These are phyloP conservation scores for Eupithecia insigniata DNA, from an alignment of 2,888 invertebrate species.

Conservation along the genomic window DNA sequence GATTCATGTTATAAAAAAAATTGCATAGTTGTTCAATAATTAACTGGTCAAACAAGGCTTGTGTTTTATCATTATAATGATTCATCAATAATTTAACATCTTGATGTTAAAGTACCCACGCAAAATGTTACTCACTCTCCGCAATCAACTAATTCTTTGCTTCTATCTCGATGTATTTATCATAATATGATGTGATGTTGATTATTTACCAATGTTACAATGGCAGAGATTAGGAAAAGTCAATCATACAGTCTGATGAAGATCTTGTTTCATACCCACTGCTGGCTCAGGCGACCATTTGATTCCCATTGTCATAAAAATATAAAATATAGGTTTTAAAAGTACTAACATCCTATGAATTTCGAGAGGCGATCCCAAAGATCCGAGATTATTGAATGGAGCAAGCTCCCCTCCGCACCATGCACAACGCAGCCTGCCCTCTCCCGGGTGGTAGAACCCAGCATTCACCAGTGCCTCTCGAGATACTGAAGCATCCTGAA, in stretches of 20 bases:
- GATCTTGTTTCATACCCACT: not conserved
- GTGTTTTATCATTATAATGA: too few species aligned
- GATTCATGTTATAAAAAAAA: too few species aligned
- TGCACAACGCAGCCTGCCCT: constrained; percentile 89
- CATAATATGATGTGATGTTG: too few species aligned
- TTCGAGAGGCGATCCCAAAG: constrained; percentile 85
- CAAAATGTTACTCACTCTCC: too few species aligned
- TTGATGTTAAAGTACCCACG: too few species aligned
- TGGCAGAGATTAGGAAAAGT: not conserved
- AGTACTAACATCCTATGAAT: constrained; percentile 85
- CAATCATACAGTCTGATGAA: not conserved
- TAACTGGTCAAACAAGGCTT: too few species aligned
- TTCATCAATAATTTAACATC: too few species aligned
- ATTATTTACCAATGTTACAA: not conserved
- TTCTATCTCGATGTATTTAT: too few species aligned
- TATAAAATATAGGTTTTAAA: not conserved
- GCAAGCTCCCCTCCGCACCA: constrained; percentile 90
- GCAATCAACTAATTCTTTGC: too few species aligned
- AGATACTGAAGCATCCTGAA: constrained; percentile 80
- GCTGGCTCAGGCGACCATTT: not conserved
- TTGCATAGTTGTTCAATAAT: too few species aligned
- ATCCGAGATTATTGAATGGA: constrained; percentile 85
- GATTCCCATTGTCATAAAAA: not conserved
- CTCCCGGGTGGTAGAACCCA: constrained; percentile 92
- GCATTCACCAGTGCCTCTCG: constrained; percentile 90